Percentiles rank a stretch among this genome's conserved stretches.
Conservation (phyloP, 2,797 vertebrate species). For the Gobio occitaniae region DNA sequence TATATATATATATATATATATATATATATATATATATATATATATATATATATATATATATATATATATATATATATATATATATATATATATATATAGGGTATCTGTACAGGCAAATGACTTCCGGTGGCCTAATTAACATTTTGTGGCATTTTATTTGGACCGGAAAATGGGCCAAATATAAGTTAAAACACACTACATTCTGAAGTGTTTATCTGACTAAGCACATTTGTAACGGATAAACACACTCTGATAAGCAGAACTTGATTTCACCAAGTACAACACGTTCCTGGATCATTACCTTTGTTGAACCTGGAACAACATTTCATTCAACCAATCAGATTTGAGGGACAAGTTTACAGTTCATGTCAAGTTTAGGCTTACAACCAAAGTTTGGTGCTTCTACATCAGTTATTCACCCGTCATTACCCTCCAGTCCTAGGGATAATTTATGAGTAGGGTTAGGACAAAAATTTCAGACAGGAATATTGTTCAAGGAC, state of each 20-base stretch:
- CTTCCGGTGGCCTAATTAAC: background rate
- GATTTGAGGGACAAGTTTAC: background rate
- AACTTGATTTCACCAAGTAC: background rate
- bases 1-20: background rate
- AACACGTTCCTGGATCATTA: background rate
- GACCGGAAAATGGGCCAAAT: background rate
- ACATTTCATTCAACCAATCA: background rate
- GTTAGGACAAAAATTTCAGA: background rate
- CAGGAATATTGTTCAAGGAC: background rate
- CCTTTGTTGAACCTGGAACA: too few relatives aligned
- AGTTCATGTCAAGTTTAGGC: background rate
- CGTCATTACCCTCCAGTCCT: background rate
- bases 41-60: background rate
- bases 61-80: too few relatives aligned
- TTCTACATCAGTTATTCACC: background rate
- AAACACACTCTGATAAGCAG: background rate
- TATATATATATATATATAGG: background rate
- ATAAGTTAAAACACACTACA: background rate
- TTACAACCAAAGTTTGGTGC: background rate
- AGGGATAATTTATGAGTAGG: background rate
- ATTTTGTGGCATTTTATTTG: background rate
- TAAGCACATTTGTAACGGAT: background rate
- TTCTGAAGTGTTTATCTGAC: background rate
- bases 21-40: background rate
- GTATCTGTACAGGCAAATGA: background rate